Percentiles rank a stretch among this genome's conserved stretches.
These are phyloP conservation scores for Rhagophthalmus giganteus DNA, from an alignment of 2,888 invertebrate species.

Conservation along the genomic window DNA sequence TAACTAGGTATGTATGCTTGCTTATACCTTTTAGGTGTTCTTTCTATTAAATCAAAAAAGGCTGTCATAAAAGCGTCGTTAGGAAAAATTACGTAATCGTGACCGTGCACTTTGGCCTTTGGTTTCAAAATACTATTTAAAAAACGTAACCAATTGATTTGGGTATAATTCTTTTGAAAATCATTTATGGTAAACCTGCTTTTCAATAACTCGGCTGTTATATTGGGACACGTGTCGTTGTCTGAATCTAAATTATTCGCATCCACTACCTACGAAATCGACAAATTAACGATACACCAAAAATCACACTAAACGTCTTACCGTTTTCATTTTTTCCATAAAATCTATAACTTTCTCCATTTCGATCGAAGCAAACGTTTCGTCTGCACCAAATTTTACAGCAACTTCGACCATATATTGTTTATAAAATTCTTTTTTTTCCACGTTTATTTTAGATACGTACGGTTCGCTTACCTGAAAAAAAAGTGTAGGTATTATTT, in stretches of 20 bases:
- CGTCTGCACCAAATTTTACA: conserved; percentile 34
- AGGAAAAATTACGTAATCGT: neutral
- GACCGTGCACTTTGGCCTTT: neutral
- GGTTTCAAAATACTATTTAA: neutral
- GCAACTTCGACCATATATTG: conserved; percentile 37
- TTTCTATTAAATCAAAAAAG: neutral
- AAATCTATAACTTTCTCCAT: conserved; percentile 38
- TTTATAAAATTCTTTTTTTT: neutral
- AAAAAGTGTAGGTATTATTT: neutral
- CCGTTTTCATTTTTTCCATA: conserved; percentile 35
- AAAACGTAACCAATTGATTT: neutral
- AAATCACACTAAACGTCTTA: conserved; percentile 9
- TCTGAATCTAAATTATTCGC: neutral
- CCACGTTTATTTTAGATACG: neutral
- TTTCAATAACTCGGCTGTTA: neutral
- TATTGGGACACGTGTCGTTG: neutral
- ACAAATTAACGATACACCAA: neutral
- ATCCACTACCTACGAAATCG: neutral
- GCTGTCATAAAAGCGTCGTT: neutral
- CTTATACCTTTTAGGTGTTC: neutral
- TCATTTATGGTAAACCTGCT: too few relatives aligned
- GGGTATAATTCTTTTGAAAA: neutral
- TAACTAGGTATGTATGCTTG: neutral
- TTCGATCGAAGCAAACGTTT: conserved; percentile 30
- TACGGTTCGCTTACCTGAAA: conserved; percentile 4